Percentiles rank a stretch among this genome's conserved stretches.
These are phyloP conservation scores for Harmothoe impar DNA, from an alignment of 2,888 invertebrate genomes.

Conservation along the genomic window DNA sequence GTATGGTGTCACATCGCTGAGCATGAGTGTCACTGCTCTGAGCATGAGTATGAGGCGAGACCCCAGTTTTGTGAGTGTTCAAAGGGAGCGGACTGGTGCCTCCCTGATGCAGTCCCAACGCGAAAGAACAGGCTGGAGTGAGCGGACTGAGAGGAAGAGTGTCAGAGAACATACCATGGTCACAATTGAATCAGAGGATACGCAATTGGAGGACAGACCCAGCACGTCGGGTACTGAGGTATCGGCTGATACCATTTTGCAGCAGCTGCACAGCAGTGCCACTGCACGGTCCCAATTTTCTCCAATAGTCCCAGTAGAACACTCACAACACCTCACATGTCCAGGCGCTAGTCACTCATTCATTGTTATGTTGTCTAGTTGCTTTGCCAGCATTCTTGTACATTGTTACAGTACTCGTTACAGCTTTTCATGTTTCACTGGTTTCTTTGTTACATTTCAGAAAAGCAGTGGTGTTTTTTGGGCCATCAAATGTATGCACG, in stretches of 20 bases:
- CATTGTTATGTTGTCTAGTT: not conserved
- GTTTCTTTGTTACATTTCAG: too few species aligned
- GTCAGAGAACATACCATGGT: not conserved
- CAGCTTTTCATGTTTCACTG: not conserved
- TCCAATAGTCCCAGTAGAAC: conserved; percentile 10
- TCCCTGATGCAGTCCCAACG: conserved; percentile 16
- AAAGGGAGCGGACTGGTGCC: conserved; percentile 21
- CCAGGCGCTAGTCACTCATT: not conserved
- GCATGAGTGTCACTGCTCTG: conserved; percentile 16
- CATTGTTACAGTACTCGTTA: too few species aligned
- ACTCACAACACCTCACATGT: conserved; percentile 19
- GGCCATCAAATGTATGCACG: too few species aligned
- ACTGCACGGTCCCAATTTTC: not conserved
- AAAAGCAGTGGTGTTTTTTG: too few species aligned
- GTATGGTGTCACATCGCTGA: not conserved
- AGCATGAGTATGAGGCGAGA: conserved; percentile 26
- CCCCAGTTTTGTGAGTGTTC: conserved; percentile 35
- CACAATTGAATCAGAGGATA: not conserved
- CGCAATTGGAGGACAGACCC: not conserved
- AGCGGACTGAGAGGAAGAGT: not conserved
- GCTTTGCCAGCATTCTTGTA: not conserved
- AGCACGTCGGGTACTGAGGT: not conserved
- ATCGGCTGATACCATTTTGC: not conserved
- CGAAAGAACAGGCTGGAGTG: not conserved
- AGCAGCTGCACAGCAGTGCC: not conserved